Evolutionary conservation across 2,113 vertebrate genomes (phyloP).

Genomic region (Euleptes europaea): DNA sequence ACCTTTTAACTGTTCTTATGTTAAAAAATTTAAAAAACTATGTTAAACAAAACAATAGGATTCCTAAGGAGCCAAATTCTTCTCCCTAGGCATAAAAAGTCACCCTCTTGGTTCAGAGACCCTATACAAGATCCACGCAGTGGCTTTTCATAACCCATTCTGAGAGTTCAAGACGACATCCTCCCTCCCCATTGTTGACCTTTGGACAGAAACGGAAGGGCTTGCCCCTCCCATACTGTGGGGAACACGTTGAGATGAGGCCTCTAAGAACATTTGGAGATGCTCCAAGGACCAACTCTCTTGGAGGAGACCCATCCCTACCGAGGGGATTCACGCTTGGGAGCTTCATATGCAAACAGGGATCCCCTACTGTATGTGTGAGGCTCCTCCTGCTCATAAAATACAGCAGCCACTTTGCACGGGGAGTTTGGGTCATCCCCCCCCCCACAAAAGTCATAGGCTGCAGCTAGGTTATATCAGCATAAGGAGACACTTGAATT

Average conservation of each 20-base stretch:
- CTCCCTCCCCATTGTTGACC: neutral
- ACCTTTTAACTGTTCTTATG: conserved; percentile 22
- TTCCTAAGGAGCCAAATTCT: conserved; percentile 40
- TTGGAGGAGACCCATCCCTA: no score
- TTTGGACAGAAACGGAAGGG: neutral
- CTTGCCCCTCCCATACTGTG: neutral
- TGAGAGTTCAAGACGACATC: neutral
- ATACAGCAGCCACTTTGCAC: no score
- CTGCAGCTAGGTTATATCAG: no score
- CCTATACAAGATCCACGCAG: neutral
- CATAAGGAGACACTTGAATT: neutral
- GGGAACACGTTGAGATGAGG: neutral
- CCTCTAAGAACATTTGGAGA: neutral
- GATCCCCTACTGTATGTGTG: neutral
- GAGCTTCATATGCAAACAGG: neutral
- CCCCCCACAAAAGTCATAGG: neutral
- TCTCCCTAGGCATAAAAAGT: conserved; percentile 20
- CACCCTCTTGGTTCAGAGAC: neutral
- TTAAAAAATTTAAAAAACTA: conserved; percentile 15
- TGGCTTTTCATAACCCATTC: neutral
- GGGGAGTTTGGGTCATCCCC: neutral
- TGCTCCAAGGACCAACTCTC: no score
- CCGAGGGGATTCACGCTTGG: neutral
- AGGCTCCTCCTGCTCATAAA: no score
- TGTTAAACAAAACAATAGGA: conserved; percentile 23